Evolutionary conservation across 2,888 invertebrate species (phyloP).

Genomic region (Eumacrocentrus americanus): DNA sequence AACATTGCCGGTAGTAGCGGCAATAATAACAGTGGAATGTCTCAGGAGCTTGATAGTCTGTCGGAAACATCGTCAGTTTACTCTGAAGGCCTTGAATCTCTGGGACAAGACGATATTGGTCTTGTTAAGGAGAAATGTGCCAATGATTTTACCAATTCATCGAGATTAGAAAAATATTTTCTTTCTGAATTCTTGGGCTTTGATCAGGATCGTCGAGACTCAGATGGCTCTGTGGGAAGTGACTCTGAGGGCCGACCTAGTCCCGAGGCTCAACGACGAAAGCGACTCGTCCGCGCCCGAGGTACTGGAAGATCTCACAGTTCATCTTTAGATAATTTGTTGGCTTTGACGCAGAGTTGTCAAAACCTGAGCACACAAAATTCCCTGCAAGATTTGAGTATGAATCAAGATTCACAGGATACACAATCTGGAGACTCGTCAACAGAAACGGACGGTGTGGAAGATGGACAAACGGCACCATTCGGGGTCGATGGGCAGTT

Average conservation of each 20-base stretch:
- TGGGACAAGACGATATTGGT: conserved; percentile 65
- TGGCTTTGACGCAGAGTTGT: conserved; percentile 63
- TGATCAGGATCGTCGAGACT: conserved; percentile 76
- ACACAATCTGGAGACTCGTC: conserved; percentile 65
- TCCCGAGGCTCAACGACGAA: conserved; percentile 80
- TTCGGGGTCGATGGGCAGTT: conserved; percentile 78
- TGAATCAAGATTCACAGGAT: conserved; percentile 55
- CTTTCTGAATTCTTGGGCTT: conserved; percentile 85
- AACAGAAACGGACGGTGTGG: conserved; percentile 76
- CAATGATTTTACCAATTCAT: conserved; percentile 68
- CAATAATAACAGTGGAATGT: neutral
- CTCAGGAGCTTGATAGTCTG: conserved; percentile 63
- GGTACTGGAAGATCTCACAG: conserved; percentile 85
- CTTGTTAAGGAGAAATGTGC: conserved; percentile 66
- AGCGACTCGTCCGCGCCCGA: conserved; percentile 79
- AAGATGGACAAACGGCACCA: conserved; percentile 62
- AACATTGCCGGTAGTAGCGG: conserved; percentile 43
- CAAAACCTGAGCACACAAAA: conserved; percentile 56
- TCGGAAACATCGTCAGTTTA: conserved; percentile 87
- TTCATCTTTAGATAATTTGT: conserved; percentile 79
- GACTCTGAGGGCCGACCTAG: conserved; percentile 89
- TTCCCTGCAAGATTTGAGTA: conserved; percentile 54
- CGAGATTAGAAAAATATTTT: conserved; percentile 86
- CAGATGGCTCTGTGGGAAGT: conserved; percentile 88
- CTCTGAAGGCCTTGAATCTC: conserved; percentile 81